Evolutionary conservation across 2,797 vertebrate genomes (phyloP).

Genomic region (Chromobotia macracanthus): DNA sequence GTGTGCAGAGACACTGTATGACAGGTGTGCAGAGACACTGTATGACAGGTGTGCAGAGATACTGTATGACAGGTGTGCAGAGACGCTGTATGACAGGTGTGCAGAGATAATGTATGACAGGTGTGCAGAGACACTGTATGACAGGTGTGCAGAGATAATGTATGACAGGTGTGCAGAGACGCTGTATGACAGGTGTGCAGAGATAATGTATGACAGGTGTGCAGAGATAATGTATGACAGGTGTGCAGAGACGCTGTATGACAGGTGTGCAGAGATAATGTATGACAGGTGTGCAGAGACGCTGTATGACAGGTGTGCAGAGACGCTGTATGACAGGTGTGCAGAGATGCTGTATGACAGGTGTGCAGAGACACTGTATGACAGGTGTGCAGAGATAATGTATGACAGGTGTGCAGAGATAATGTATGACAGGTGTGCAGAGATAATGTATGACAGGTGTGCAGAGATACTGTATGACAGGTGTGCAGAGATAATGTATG

Average conservation of each 20-base stretch:
- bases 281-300: conserved; percentile 29
- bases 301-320: background rate
- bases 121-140: conserved; percentile 16
- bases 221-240: conserved; percentile 27
- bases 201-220: background rate
- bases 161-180: background rate
- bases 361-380: conserved; percentile 16
- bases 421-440: conserved; percentile 28
- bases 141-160: too few species aligned
- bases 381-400: too few species aligned
- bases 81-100: conserved; percentile 33
- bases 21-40: background rate
- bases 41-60: too few species aligned
- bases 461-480: conserved; percentile 29
- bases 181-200: conserved; percentile 33
- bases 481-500: too few species aligned
- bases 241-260: background rate
- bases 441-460: background rate
- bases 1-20: background rate
- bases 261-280: background rate
- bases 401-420: background rate
- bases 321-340: conserved; percentile 33
- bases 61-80: background rate
- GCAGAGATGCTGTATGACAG: background rate
- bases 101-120: background rate